These are phyloP conservation scores for Atopsyche davidsoni DNA, from an alignment of 1,140 invertebrate genomes.

Conservation along the genomic window DNA sequence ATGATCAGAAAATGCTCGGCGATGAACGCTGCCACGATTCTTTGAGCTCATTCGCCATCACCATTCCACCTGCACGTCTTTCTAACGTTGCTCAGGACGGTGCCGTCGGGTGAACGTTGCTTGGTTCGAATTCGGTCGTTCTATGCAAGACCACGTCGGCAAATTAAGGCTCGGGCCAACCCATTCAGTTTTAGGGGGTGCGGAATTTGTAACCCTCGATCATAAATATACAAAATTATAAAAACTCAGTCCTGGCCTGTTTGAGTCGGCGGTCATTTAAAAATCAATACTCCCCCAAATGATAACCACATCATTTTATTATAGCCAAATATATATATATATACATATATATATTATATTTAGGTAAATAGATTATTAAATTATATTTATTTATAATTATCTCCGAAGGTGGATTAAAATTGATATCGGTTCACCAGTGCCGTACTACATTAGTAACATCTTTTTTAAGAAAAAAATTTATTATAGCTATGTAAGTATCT, in stretches of 20 bases:
- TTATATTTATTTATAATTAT: no score
- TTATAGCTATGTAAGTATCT: no score
- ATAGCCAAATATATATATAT: background rate
- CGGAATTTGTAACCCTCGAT: constrained; percentile 4
- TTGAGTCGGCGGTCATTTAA: background rate
- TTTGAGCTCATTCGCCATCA: constrained; percentile 4
- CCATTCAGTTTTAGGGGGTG: constrained; percentile 36
- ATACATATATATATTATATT: constrained; percentile 1
- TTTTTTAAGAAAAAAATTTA: no score
- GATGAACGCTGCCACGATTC: background rate
- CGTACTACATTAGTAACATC: no score
- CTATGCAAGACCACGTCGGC: constrained; percentile 29
- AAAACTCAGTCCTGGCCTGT: background rate
- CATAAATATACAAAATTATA: background rate
- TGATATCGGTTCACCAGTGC: no score
- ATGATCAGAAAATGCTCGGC: no score
- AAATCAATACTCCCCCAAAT: background rate
- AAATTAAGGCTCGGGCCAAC: constrained; percentile 41
- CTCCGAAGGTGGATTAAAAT: no score
- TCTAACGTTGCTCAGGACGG: constrained; percentile 16
- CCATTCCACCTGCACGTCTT: constrained; percentile 1
- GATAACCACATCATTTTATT: background rate
- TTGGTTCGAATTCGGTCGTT: constrained; percentile 12
- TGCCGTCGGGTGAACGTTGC: constrained; percentile 16
- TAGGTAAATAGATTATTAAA: constrained; percentile 1